A percentile compares a stretch with the other conserved stretches of the same genome.
Evolutionary conservation across 2,797 vertebrate genomes (phyloP).

Genomic region (Lutjanus campechanus): DNA sequence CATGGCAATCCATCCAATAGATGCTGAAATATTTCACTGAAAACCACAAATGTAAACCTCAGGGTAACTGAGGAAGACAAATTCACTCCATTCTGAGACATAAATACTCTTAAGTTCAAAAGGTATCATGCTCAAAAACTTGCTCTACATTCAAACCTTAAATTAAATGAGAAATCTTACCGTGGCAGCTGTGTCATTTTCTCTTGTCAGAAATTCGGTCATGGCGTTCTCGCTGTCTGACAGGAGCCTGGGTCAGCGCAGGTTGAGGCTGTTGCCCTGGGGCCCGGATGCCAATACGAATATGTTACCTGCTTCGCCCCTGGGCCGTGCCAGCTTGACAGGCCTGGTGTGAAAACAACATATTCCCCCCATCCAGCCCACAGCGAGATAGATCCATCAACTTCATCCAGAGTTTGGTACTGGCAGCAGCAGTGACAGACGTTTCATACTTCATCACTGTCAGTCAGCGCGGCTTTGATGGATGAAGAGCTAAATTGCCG

Average conservation of each 20-base stretch:
- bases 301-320: slow-evolving; percentile 54
- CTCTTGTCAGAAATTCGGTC: slow-evolving; percentile 24
- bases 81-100: neutral
- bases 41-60: neutral
- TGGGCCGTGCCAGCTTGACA: slow-evolving; percentile 55
- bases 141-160: neutral
- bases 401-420: slow-evolving; percentile 47
- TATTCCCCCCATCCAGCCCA: slow-evolving; percentile 42
- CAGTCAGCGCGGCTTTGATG: slow-evolving; percentile 61
- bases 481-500: slow-evolving; percentile 55
- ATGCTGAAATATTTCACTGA: neutral
- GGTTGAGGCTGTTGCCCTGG: slow-evolving; percentile 46
- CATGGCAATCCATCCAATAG: neutral
- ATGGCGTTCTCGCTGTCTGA: slow-evolving; percentile 40
- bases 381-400: slow-evolving; percentile 73
- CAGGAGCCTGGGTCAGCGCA: slow-evolving; percentile 39
- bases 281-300: slow-evolving; percentile 51
- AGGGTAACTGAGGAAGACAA: neutral
- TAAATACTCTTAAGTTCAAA: neutral
- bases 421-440: slow-evolving; percentile 61
- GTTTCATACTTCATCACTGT: slow-evolving; percentile 65
- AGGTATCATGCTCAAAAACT: slow-evolving; percentile 6
- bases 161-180: slow-evolving; percentile 18
- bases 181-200: slow-evolving; percentile 26
- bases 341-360: slow-evolving; percentile 62